phyloP scores from a whole-genome alignment of 2,888 invertebrate species.

The Disparrhopalites patrizii region DNA sequence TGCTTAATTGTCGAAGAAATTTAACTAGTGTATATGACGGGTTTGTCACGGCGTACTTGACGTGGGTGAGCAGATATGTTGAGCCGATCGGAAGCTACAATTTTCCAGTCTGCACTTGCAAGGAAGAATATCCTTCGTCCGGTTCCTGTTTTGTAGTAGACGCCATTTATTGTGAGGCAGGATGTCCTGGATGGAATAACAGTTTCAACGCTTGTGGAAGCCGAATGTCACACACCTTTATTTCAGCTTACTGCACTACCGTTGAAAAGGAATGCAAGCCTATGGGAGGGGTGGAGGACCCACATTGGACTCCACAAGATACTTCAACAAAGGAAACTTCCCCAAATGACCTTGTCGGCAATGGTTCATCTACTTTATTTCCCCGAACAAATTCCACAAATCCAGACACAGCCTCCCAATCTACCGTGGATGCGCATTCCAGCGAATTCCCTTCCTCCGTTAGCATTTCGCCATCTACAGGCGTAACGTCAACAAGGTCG shows the following conservation, averaged over 20 bases:
- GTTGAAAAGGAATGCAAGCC: background rate
- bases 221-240: background rate
- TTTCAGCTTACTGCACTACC: background rate
- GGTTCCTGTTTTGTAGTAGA: background rate
- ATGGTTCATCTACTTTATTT: too few relatives aligned
- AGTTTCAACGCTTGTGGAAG: background rate
- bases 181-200: background rate
- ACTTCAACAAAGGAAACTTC: too few relatives aligned
- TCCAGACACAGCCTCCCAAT: too few relatives aligned
- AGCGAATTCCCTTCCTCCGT: too few relatives aligned
- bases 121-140: background rate
- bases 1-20: constrained; percentile 21
- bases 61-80: background rate
- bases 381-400: too few relatives aligned
- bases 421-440: too few relatives aligned
- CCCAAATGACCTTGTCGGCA: too few relatives aligned
- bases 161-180: background rate
- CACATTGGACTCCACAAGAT: too few relatives aligned
- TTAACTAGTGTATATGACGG: background rate
- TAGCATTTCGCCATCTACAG: too few relatives aligned
- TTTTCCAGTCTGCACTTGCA: background rate
- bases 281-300: background rate
- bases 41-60: background rate
- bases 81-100: background rate
- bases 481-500: too few relatives aligned